Evolutionary conservation across 2,797 vertebrate species (phyloP).

Genomic region (Tachyglossus aculeatus): DNA sequence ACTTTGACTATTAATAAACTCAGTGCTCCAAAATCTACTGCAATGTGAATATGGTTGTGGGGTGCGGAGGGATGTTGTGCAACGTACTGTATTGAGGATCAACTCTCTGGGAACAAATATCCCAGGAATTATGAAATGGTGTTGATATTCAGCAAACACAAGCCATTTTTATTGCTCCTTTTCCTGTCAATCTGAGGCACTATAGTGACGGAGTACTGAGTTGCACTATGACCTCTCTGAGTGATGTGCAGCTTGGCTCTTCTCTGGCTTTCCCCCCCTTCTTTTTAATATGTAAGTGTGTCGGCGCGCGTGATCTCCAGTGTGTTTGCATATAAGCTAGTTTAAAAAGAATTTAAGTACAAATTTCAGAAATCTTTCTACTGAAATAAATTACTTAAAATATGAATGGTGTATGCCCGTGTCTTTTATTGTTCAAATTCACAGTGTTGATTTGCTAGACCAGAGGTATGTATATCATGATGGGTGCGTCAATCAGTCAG

Average conservation of each 20-base stretch:
- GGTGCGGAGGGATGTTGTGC: background rate
- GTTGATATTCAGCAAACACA: constrained; percentile 37
- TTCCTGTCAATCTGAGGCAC: constrained; percentile 33
- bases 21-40: background rate
- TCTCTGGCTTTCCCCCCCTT: constrained; percentile 52
- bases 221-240: constrained; percentile 87
- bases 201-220: background rate
- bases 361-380: constrained; percentile 79
- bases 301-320: constrained; percentile 65
- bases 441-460: no score
- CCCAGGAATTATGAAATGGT: constrained; percentile 21
- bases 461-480: no score
- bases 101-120: constrained; percentile 9
- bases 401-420: constrained; percentile 47
- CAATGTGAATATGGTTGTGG: background rate
- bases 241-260: constrained; percentile 71
- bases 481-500: no score
- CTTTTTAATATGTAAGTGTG: constrained; percentile 66
- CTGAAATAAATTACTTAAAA: constrained; percentile 79
- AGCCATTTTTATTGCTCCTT: constrained; percentile 59
- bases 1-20: background rate
- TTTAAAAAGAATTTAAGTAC: constrained; percentile 67
- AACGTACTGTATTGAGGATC: constrained; percentile 3
- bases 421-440: constrained; percentile 40
- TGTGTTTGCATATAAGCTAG: constrained; percentile 78